Percentiles rank a stretch among this genome's conserved stretches.
Evolutionary conservation across 2,888 invertebrate species (phyloP).

Genomic region (Protodeltote pygarga): DNA sequence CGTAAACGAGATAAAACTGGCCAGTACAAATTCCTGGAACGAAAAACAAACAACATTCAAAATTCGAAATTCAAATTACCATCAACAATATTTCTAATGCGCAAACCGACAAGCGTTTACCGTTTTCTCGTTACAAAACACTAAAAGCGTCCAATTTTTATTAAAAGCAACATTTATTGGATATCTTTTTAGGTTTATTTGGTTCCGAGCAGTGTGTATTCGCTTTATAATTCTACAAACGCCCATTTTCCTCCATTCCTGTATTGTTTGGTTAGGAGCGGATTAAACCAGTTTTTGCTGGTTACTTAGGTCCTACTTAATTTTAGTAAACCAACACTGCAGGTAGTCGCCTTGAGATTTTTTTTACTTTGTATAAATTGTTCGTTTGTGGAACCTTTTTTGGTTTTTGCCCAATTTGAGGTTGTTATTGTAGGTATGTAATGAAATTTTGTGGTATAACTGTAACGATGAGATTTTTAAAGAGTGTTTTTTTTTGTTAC

Average conservation of each 20-base stretch:
- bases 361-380: constrained; percentile 32
- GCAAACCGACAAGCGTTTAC: constrained; percentile 23
- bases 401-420: constrained; percentile 16
- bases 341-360: constrained; percentile 47
- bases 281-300: constrained; percentile 57
- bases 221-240: constrained; percentile 51
- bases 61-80: neutral
- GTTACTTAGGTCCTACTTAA: constrained; percentile 54
- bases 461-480: no score
- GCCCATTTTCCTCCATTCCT: constrained; percentile 51
- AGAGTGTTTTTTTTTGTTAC: no score
- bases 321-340: constrained; percentile 51
- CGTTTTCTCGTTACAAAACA: constrained; percentile 23
- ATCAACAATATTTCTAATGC: constrained; percentile 9
- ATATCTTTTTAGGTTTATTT: constrained; percentile 43
- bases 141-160: constrained; percentile 38
- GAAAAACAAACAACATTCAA: neutral
- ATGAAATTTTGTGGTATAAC: no score
- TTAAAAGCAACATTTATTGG: constrained; percentile 44
- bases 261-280: constrained; percentile 61
- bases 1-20: no score
- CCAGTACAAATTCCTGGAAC: neutral
- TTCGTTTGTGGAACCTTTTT: constrained; percentile 21
- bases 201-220: constrained; percentile 40
- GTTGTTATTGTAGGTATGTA: neutral